phyloP scores from a whole-genome alignment of 1,140 invertebrate genomes.

The Brachionus rubens region DNA sequence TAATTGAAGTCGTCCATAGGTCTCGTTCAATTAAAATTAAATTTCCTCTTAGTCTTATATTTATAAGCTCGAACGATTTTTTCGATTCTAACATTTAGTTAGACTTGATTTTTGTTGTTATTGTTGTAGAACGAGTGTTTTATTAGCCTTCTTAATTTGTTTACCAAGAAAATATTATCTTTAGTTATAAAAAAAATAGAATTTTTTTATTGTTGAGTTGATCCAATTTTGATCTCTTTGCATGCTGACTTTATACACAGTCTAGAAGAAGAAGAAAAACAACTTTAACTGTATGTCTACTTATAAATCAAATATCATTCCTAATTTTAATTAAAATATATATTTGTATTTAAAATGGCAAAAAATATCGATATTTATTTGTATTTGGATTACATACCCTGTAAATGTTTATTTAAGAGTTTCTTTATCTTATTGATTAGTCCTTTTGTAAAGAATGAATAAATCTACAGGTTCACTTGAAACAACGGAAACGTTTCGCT shows the following conservation, averaged over 20 bases:
- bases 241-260: slow-evolving; percentile 13
- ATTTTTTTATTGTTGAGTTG: slow-evolving; percentile 19
- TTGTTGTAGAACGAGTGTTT: too few relatives aligned
- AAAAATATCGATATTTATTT: slow-evolving; percentile 20
- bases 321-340: slow-evolving; percentile 26
- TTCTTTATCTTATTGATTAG: background rate
- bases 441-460: background rate
- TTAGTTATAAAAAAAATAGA: background rate
- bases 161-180: slow-evolving; percentile 38
- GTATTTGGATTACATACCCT: slow-evolving; percentile 27
- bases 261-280: too few relatives aligned
- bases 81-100: too few relatives aligned
- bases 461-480: slow-evolving; percentile 3
- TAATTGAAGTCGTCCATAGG: too few relatives aligned
- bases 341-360: slow-evolving; percentile 10
- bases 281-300: slow-evolving; percentile 1
- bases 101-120: too few relatives aligned
- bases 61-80: too few relatives aligned
- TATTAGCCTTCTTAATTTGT: slow-evolving; percentile 33
- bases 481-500: background rate
- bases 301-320: slow-evolving; percentile 28
- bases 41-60: too few relatives aligned
- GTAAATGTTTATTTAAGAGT: slow-evolving; percentile 12
- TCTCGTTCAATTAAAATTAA: too few relatives aligned
- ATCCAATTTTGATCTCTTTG: slow-evolving; percentile 6